Base-by-base conservation (phyloP, 2,113 vertebrate genomes). In the Microcebus murinus region DNA sequence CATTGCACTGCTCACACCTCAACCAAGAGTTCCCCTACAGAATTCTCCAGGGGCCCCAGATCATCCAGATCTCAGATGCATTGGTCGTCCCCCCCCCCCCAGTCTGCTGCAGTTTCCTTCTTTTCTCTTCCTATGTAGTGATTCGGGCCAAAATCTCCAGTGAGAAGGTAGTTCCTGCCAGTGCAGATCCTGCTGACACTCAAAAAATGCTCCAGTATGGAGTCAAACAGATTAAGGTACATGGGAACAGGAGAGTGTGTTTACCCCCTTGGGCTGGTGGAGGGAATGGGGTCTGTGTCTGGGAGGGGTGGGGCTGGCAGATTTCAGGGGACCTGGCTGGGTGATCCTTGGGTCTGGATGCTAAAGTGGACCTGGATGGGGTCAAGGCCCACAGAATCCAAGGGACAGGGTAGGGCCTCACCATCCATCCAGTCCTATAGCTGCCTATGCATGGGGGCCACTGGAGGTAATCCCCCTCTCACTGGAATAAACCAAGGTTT, bases 181-280 rank as follows among this genome's bases (percentile, higher is more conserved):
- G 98, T 68, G 98, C 99, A 94, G 98, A 99, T 95, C 99, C 99
- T 94, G 98, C 98, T 57, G 98, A 99, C 61, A 98, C 98, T 97
- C 98, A 99, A 98, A 99, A 99, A 98, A 98, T 99, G 99, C 99
- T 99, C 98, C 99, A 98, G 96, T 99, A 99, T 97, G 99, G 99
- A 98, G 99, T 99, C 98, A 99, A 99, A 98, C 98, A 99, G 98
- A 99, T 99, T 98, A 99, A 99, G 99, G 99, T 99, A 99, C 98
- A 98, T 98, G 85, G 95, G 97, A 97, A 55, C 96, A 95, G 82
- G 52, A 45, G 55, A 65, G 71, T 68, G 86, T 4, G 4, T 84
- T 79, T 31, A 91, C 14, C 31, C 55, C 25, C 18, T 36, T 95
- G 81, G 87, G 93, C 80, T 98, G 82, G 81, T 97, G 68, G 93